Base-by-base conservation (phyloP, 2,797 vertebrate species). In the Mus spretus region DNA sequence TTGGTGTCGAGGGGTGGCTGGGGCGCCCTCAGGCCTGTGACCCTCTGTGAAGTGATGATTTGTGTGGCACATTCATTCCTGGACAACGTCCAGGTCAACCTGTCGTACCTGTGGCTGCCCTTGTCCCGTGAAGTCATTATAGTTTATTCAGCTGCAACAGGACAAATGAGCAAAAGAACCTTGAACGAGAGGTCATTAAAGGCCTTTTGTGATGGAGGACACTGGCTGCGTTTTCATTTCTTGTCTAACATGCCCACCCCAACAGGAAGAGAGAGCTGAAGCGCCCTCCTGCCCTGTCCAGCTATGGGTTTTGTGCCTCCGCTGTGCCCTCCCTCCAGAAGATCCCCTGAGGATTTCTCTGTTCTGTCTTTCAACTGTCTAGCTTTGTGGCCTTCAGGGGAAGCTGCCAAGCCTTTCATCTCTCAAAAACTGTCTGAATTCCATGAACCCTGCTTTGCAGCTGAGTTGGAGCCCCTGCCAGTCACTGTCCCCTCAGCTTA, bases 81-180 rank as follows among this genome's bases (percentile, higher is more conserved):
- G 95, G 96, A 93, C 57, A 53, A 97, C 96, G 97, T 97, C 98
- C 97, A 89, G 97, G 97, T 97, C 97, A 97, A 98, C 97, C 90
- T 98, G 97, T 98, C 93, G 59, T 98, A 96, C 97, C 98, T 96
- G 65, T 98, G 97, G 97, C 98, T 96, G 98, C 98, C 98, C 97
- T 97, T 98, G 98, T 97, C 98, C 98, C 97, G 98, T 98, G 97
- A 98, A 98, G 98, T 98, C 98, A 98, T 98, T 98, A 97, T 98
- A 98, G 98, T 99, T 98, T 98, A 98, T 98, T 98, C 98, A 98
- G 98, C 97, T 97, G 95, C 90, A 96, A 96, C 96, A 97, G 96
- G 95, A 97, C 89, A 95, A 93, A 96, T 89, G 95, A 97, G 96
- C 92, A 95, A 96, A 91, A 93, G 61, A 95, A 97, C n/a, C 72